phyloP scores from a whole-genome alignment of 2,888 invertebrate genomes.

The Caenorhabditis angaria region DNA sequence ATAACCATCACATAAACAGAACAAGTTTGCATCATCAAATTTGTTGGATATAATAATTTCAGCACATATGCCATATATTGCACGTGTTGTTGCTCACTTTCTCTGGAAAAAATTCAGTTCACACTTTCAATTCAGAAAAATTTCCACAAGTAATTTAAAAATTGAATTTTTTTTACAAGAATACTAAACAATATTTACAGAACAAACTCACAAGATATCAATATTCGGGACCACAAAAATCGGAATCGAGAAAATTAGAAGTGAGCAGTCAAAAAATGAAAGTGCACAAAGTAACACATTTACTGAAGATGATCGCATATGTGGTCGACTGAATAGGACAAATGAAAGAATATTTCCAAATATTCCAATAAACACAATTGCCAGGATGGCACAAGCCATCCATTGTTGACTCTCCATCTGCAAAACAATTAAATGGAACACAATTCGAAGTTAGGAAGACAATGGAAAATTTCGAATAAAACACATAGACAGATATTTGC shows the following conservation, averaged over 20 bases:
- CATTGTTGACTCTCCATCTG: constrained; percentile 56
- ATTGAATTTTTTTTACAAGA: no score
- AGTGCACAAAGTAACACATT: constrained; percentile 66
- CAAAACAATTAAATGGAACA: background rate
- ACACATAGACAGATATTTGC: no score
- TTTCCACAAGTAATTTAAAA: no score
- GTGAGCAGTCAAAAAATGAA: constrained; percentile 64
- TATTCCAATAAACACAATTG: constrained; percentile 59
- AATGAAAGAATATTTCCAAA: constrained; percentile 63
- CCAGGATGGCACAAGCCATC: constrained; percentile 62
- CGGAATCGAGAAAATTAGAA: constrained; percentile 65
- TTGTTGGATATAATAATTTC: constrained; percentile 68
- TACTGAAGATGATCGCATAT: constrained; percentile 61
- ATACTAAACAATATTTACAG: constrained; percentile 4
- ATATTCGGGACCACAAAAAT: constrained; percentile 68
- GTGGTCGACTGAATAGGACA: constrained; percentile 60
- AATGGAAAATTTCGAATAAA: no score
- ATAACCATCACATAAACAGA: constrained; percentile 68
- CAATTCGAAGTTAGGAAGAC: background rate
- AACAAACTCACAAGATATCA: constrained; percentile 49
- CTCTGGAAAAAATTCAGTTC: constrained; percentile 15
- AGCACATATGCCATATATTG: constrained; percentile 61
- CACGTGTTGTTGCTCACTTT: constrained; percentile 27
- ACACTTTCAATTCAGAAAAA: no score
- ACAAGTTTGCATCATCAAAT: constrained; percentile 68